A percentile compares a stretch with the other conserved stretches of the same genome.
Conservation (phyloP, 2,888 invertebrate species). For the Proisotoma minuta region DNA sequence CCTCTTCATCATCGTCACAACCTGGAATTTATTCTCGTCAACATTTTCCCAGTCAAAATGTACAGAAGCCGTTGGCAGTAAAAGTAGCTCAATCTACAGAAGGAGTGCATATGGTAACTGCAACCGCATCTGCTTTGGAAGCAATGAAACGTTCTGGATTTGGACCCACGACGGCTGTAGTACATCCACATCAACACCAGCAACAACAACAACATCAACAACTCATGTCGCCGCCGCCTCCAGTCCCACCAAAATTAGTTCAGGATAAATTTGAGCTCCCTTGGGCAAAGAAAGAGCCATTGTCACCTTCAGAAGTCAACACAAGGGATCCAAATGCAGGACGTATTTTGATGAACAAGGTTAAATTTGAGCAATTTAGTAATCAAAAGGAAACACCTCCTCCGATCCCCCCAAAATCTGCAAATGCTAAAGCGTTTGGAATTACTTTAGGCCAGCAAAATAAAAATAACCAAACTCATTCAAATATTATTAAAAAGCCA, state of each 20-base stretch:
- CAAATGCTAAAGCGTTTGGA: not conserved
- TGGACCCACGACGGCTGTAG: constrained; percentile 12
- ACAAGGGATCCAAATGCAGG: constrained; percentile 20
- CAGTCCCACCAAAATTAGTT: not conserved
- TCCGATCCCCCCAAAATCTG: constrained; percentile 15
- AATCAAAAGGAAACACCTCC: constrained; percentile 4
- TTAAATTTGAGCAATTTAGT: constrained; percentile 36
- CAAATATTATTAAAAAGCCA: not conserved
- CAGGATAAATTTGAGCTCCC: constrained; percentile 39
- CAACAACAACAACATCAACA: constrained; percentile 21
- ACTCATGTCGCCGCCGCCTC: constrained; percentile 14
- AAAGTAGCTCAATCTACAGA: constrained; percentile 15
- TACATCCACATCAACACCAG: constrained; percentile 17
- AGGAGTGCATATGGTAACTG: constrained; percentile 47
- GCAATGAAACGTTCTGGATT: constrained; percentile 40
- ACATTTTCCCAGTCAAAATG: not conserved
- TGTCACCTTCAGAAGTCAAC: not conserved
- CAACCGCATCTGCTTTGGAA: constrained; percentile 44
- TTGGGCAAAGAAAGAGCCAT: constrained; percentile 35
- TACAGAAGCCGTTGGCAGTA: not conserved
- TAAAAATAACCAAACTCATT: not conserved
- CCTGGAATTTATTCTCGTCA: not conserved
- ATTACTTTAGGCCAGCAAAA: not conserved
- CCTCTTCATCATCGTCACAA: too few relatives aligned
- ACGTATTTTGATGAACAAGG: constrained; percentile 34